Evolutionary conservation across 2,888 invertebrate species (phyloP), one percentile per base, ranked within the genome.

Genomic region (Aphidoletes aphidimyza): DNA sequence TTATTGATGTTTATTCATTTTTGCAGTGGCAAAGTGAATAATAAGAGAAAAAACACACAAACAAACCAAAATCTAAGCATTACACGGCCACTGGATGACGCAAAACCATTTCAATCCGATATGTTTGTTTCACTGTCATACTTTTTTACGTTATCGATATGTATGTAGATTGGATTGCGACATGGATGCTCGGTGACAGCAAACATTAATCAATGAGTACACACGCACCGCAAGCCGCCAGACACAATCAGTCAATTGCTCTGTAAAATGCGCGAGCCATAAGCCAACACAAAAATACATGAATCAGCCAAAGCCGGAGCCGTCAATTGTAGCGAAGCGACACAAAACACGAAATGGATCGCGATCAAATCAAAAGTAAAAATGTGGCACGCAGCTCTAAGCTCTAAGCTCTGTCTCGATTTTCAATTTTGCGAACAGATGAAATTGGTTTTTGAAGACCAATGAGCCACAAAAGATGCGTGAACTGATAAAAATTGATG

Each of bases 201-300:
- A 54, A 54, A 54, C 54, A 54, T 54, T 54, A 54, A 54, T 54
- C 54, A 54, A 54, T 54, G 54, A 54, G 54, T 54, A 54, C 54
- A 54, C 54, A 54, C 54, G 54, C 54, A 54, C 22, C 54, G 22
- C 9, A 47, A 19, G n/a, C n/a, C 54, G 9, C 3, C 22, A 6
- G 6, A 22, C 3, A 3, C 22, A 3, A n/a, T n/a, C 22, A 22
- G 22, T 47, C 17, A 14, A 2, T 47, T 14, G 6, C 6, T 11
- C 17, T 2, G 9, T 17, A 9, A 47, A 19, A 5, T n/a, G 19
- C 8, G 17, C 8, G 47, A 54, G 54, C n/a, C 22, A 22, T n/a
- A 9, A 47, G 11, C 5, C 5, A 8, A 39, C 11, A 11, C 11
- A 39, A 8, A 39, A 11, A 39, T 5, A 39, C 6, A 39, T 5